A percentile compares a stretch with the other conserved stretches of the same genome.
phyloP scores from a whole-genome alignment of 1,140 invertebrate genomes.

The Chironomus tepperi region DNA sequence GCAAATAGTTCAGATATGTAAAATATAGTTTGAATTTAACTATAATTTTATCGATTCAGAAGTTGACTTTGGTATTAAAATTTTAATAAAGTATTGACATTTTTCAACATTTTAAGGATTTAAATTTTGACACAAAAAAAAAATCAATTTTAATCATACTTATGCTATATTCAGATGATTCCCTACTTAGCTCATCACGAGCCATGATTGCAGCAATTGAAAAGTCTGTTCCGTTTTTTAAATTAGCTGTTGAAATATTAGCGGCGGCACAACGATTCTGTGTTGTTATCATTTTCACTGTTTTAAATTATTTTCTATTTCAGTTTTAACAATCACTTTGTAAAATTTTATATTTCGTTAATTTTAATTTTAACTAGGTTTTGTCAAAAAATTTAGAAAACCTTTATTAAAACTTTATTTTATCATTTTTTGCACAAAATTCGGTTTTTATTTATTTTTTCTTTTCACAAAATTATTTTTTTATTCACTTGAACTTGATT shows the following conservation, averaged over 20 bases:
- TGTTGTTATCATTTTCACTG: conserved; percentile 25
- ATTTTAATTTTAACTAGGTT: neutral
- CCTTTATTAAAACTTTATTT: neutral
- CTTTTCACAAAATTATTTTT: neutral
- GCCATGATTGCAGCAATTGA: conserved; percentile 91
- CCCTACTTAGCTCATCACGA: conserved; percentile 50
- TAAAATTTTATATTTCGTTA: neutral
- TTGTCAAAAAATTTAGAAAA: neutral
- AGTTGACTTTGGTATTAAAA: too few relatives aligned
- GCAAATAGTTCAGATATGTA: too few relatives aligned
- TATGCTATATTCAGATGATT: conserved; percentile 40
- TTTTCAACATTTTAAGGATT: too few relatives aligned
- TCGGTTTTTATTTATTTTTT: neutral
- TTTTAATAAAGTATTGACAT: too few relatives aligned
- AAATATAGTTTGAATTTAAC: too few relatives aligned
- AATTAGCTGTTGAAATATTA: conserved; percentile 40
- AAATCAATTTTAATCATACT: conserved; percentile 34
- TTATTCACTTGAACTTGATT: neutral
- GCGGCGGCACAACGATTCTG: conserved; percentile 32
- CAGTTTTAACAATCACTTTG: conserved; percentile 30
- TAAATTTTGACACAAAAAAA: too few relatives aligned
- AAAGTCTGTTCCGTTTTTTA: conserved; percentile 72
- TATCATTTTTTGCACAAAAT: conserved; percentile 10
- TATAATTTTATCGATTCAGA: too few relatives aligned
- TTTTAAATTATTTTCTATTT: conserved; percentile 17